Percentiles rank a stretch among this genome's conserved stretches.
phyloP scores from a whole-genome alignment of 2,113 vertebrate species.

The Lampris incognitus region DNA sequence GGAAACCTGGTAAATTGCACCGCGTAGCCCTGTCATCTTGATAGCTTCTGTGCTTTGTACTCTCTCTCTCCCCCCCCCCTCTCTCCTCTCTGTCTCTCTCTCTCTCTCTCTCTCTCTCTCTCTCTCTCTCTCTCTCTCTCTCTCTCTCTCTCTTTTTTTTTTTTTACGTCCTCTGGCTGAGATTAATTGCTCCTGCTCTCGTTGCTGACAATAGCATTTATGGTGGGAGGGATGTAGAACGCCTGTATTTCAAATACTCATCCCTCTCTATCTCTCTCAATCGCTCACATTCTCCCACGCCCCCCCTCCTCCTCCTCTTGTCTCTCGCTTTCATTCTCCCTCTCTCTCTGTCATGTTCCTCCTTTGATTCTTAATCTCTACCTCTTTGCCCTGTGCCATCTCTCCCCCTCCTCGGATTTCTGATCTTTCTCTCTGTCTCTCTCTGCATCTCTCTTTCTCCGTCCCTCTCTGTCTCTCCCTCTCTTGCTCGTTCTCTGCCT shows the following conservation, averaged over 20 bases:
- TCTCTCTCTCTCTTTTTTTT: constrained; percentile 48
- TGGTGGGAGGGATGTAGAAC: constrained; percentile 65
- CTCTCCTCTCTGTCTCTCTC: no score
- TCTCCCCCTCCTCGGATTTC: no score
- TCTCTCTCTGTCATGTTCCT: constrained; percentile 25
- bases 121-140: no score
- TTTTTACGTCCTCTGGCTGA: constrained; percentile 62
- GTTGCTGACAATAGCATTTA: constrained; percentile 79
- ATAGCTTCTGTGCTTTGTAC: constrained; percentile 74
- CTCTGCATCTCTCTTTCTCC: no score
- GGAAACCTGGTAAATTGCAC: constrained; percentile 69
- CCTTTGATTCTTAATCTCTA: no score
- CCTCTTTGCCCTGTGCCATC: no score
- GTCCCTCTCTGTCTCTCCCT: no score
- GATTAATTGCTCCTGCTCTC: constrained; percentile 76
- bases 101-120: no score
- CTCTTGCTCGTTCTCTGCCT: no score
- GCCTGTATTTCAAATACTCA: constrained; percentile 65
- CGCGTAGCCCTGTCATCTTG: constrained; percentile 75
- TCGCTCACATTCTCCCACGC: constrained; percentile 17
- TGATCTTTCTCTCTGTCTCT: no score
- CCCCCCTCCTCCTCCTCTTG: constrained; percentile 39
- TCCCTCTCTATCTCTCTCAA: constrained; percentile 19
- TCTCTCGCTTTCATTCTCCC: constrained; percentile 15
- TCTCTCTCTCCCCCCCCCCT: no score